Evolutionary conservation across 2,113 vertebrate genomes (phyloP), one percentile per base, ranked within the genome.

Genomic region (Gopherus evgoodei): DNA sequence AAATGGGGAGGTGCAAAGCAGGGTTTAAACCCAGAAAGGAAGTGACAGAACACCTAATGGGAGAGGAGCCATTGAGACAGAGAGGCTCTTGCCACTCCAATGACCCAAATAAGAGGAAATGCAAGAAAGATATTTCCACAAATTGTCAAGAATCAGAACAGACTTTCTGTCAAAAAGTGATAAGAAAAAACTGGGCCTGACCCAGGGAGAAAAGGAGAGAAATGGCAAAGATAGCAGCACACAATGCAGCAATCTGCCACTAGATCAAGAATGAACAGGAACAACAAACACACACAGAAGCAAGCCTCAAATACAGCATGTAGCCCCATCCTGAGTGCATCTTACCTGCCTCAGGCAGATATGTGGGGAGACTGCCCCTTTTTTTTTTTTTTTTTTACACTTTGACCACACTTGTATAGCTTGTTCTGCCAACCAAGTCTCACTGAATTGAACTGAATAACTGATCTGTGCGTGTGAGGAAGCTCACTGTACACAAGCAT

Each of bases 31-130:
- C 0, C 11, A 1, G 72, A 42, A 35, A 38, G 78, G 65, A 5
- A 8, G 8, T 25, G 38, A 80, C n/a, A 0, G 0, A 42, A 72
- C 81, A 80, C 14, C 62, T 31, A 16, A 65, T 35, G 31, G 6
- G 59, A 31, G 25, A 65, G 59, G 59, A 65, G 16, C 62, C 62
- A 19, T 14, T 69, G 35, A 69, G 62, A 62, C 59, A 62, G 62
- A 69, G 35, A 62, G 59, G 6, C 27, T 31, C 59, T 13, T 35
- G 59, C 27, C 29, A 22, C 21, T 44, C 14, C 25, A 16, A 50
- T 2, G 0, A n/a, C 53, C 65, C 57, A 35, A 57, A 52, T 7
- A 47, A 49, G 3, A 25, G 0, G 1, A 75, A 83, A 3, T 1
- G 1, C 57, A 50, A 52, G 72, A 19, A 84, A n/a, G 8, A 21